Conservation (phyloP, 2,113 vertebrate species). For the Heterotilapia buettikoferi region DNA sequence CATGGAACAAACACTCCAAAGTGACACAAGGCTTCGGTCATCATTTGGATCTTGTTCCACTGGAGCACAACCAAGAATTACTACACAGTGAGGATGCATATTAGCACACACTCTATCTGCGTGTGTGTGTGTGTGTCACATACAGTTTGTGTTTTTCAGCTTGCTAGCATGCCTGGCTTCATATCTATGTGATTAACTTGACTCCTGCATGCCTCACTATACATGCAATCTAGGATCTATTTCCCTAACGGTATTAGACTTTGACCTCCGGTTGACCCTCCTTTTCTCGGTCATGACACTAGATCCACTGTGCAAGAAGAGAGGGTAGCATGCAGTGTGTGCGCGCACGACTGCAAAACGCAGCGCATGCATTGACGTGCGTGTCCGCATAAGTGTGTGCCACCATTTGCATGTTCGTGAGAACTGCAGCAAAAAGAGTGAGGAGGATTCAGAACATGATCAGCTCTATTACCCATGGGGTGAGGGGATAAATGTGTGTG, state of each 20-base stretch:
- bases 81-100: conserved; percentile 53
- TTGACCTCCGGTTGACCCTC: conserved; percentile 59
- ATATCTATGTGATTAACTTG: conserved; percentile 32
- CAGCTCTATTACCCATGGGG: conserved; percentile 70
- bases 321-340: neutral
- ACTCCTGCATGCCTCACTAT: conserved; percentile 35
- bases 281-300: conserved; percentile 48
- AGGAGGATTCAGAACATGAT: conserved; percentile 68
- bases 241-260: conserved; percentile 47
- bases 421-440: conserved; percentile 55
- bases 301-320: conserved; percentile 20
- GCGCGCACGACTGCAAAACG: neutral
- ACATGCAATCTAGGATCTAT: conserved; percentile 47
- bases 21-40: conserved; percentile 54
- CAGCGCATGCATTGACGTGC: neutral
- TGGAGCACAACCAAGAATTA: conserved; percentile 61
- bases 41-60: conserved; percentile 51
- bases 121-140: neutral
- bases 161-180: neutral
- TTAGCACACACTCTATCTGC: conserved; percentile 20
- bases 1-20: conserved; percentile 13
- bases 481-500: conserved; percentile 33
- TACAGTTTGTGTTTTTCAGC: neutral
- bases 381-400: conserved; percentile 15
- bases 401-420: conserved; percentile 50